Percentiles rank a stretch among this genome's conserved stretches.
Evolutionary conservation across 2,888 invertebrate species (phyloP).

Genomic region (Melikaiella ostensackeni): DNA sequence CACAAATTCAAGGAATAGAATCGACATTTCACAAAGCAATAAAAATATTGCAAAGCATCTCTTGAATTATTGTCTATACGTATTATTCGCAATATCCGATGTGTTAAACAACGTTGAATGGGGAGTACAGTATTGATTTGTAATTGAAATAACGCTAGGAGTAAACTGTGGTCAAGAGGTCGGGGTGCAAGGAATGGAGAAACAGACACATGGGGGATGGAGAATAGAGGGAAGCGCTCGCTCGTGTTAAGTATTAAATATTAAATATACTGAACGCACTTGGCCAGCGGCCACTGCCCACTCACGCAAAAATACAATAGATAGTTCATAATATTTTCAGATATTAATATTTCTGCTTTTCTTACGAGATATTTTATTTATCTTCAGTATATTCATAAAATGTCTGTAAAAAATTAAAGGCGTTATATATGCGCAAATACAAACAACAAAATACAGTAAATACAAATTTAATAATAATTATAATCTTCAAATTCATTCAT

Average conservation of each 20-base stretch:
- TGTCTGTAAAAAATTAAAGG: too few species aligned
- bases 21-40: not conserved
- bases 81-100: conserved; percentile 26
- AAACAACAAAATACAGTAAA: too few species aligned
- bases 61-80: conserved; percentile 8
- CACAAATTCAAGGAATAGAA: not conserved
- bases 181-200: conserved; percentile 34
- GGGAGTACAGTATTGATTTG: conserved; percentile 35
- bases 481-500: too few species aligned
- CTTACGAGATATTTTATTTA: not conserved
- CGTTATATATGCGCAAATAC: too few species aligned
- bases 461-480: too few species aligned
- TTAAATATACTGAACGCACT: conserved; percentile 13
- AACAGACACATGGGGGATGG: conserved; percentile 23
- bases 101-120: conserved; percentile 24
- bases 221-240: conserved; percentile 18
- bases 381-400: too few species aligned
- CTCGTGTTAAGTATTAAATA: conserved; percentile 1
- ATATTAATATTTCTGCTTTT: not conserved
- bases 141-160: conserved; percentile 38
- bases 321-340: conserved; percentile 1
- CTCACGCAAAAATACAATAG: conserved; percentile 5
- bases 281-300: conserved; percentile 21
- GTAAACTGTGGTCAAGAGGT: conserved; percentile 38
- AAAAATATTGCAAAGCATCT: conserved; percentile 4